Conservation (phyloP, 1,140 invertebrate species). For the Delia radicum region DNA sequence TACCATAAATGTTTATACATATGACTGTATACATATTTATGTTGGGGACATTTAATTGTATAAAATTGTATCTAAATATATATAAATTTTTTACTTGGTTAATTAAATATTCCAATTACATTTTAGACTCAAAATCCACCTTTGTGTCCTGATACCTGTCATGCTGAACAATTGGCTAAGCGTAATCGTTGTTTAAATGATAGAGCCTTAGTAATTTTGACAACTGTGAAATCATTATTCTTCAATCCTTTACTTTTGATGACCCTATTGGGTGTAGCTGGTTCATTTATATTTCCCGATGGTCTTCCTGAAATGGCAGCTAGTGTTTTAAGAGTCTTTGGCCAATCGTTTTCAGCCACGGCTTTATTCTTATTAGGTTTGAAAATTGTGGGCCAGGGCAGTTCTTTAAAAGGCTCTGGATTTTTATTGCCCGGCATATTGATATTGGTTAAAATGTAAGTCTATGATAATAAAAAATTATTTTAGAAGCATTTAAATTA, state of each 20-base stretch:
- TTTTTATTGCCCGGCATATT: slow-evolving; percentile 82
- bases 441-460: slow-evolving; percentile 86
- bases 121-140: slow-evolving; percentile 40
- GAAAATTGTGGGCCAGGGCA: slow-evolving; percentile 89
- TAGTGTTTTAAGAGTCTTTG: slow-evolving; percentile 77
- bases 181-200: slow-evolving; percentile 42
- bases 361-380: slow-evolving; percentile 89
- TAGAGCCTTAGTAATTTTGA: slow-evolving; percentile 53
- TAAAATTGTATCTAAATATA: too few species aligned
- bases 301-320: slow-evolving; percentile 73
- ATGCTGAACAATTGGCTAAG: slow-evolving; percentile 46
- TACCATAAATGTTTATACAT: too few species aligned
- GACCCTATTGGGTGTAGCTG: slow-evolving; percentile 87
- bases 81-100: too few species aligned
- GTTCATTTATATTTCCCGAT: slow-evolving; percentile 81
- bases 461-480: slow-evolving; percentile 33
- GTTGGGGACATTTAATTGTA: too few species aligned
- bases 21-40: too few species aligned
- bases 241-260: slow-evolving; percentile 90
- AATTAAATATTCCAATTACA: too few species aligned
- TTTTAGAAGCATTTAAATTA: background rate
- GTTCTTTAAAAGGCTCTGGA: slow-evolving; percentile 71
- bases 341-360: slow-evolving; percentile 85
- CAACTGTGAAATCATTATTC: slow-evolving; percentile 69
- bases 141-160: slow-evolving; percentile 46